A percentile compares a stretch with the other conserved stretches of the same genome.
phyloP scores from a whole-genome alignment of 2,113 vertebrate species.

The Stercorarius parasiticus region DNA sequence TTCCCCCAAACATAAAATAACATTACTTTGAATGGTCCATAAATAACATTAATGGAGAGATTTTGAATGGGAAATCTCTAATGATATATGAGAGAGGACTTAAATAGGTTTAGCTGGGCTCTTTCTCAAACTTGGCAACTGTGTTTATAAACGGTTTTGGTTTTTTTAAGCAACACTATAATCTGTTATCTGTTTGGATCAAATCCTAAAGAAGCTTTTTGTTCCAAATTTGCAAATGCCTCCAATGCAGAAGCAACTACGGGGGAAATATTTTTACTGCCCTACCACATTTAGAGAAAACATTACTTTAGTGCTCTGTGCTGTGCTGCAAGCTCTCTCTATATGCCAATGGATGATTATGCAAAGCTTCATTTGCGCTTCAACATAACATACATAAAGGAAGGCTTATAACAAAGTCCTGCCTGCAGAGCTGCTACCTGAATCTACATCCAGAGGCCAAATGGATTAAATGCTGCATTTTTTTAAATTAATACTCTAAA shows the following conservation, averaged over 20 bases:
- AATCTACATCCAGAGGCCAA: not conserved
- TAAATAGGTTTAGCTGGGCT: conserved; percentile 36
- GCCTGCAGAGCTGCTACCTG: not conserved
- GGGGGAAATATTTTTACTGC: not conserved
- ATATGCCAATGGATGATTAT: not conserved
- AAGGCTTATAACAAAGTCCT: not conserved
- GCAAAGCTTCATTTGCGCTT: not conserved
- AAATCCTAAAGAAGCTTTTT: conserved; percentile 35
- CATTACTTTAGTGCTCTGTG: not conserved
- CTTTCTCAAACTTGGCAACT: conserved; percentile 37
- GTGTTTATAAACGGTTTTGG: not conserved
- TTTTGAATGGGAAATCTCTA: conserved; percentile 59
- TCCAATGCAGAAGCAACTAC: not conserved
- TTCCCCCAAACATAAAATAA: conserved; percentile 60
- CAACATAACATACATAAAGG: accelerated
- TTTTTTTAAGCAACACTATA: not conserved
- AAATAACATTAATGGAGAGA: conserved; percentile 68
- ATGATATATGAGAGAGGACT: conserved; percentile 52
- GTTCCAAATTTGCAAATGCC: not conserved
- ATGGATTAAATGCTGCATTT: not conserved
- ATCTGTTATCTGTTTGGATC: conserved; percentile 37
- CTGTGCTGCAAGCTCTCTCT: not conserved
- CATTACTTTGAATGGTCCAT: conserved; percentile 61
- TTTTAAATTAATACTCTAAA: not conserved
- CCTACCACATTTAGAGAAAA: not conserved